Base-by-base conservation (phyloP, 2,797 vertebrate genomes). In the Synanceia verrucosa region DNA sequence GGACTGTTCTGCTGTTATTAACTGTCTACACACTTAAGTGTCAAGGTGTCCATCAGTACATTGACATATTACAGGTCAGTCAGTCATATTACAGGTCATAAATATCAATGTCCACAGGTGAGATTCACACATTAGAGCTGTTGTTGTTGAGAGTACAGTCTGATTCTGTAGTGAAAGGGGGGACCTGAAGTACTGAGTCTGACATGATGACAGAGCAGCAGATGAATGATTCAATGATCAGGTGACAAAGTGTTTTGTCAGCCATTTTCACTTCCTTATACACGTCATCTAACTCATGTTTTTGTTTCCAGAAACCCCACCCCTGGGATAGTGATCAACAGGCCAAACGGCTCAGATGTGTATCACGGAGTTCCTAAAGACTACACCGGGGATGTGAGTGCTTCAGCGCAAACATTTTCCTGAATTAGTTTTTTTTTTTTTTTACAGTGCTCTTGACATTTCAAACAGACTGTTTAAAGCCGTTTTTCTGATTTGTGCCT, bases 341-440 rank as follows among this genome's bases (percentile, higher is more conserved):
- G 96, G 71, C 98, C 96, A 2, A 97, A 97, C 0, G 98, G 98
- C 52, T 86, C 94, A 0, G 96, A 99, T 6, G 97, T 99, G 24
- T 99, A 99, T 65, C 85, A 93, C 24, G 97, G 97, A 3, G 96
- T 97, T 8, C 91, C 72, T 21, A 99, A 97, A 88, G 98, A 99
- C 71, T 99, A 99, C 81, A 95, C 81, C 0, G 93, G 93, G 2
- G 91, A 96, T 2, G 98, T 99, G 89, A 91, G 95, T 86, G 44
- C 4, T 34, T 23, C 39, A 2, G 9, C 0, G 4, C 14, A 55
- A 57, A 48, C 14, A n/a, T 73, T 48, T 73, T 57, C 12, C 11
- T 3, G 2, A 44, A 39, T 56, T 26, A 19, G 3, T 56, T 12
- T 31, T 29, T 39, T 56, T 26, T 18, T 3, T 56, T 12, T 31